These are phyloP conservation scores for Sceloporus undulatus DNA, from an alignment of 2,113 vertebrate genomes.

Conservation along the genomic window DNA sequence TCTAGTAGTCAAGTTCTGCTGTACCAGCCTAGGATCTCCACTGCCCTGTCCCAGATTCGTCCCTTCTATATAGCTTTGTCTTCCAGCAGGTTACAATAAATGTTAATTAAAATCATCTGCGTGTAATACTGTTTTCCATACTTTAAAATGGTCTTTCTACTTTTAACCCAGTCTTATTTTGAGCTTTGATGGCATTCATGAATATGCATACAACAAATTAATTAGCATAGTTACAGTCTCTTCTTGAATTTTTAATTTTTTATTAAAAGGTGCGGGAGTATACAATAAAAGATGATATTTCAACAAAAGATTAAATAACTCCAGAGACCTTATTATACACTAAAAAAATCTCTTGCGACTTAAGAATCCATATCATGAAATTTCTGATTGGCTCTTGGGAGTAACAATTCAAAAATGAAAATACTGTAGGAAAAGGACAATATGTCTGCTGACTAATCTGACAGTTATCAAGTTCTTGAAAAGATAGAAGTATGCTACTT, in stretches of 20 bases:
- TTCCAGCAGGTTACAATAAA: too few species aligned
- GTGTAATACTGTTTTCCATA: too few species aligned
- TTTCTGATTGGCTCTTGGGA: slow-evolving; percentile 21
- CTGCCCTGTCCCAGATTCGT: too few species aligned
- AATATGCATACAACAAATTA: background rate
- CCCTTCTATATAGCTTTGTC: too few species aligned
- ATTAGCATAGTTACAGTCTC: background rate
- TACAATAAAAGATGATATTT: background rate
- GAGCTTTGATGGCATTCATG: background rate
- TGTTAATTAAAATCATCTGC: too few species aligned
- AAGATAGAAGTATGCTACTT: background rate
- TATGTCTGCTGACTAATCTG: background rate
- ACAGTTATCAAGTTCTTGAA: background rate
- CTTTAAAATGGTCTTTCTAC: background rate
- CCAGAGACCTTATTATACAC: slow-evolving; percentile 29
- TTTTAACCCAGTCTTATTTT: background rate
- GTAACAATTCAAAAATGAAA: background rate
- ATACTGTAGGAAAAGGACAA: background rate
- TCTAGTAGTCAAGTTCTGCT: too few species aligned
- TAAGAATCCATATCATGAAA: background rate
- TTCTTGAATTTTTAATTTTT: slow-evolving; percentile 4
- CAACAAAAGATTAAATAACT: background rate
- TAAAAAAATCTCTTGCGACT: background rate
- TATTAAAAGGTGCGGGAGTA: background rate
- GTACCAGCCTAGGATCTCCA: too few species aligned